Conservation (phyloP, 1,140 invertebrate species). For the Yoshiicerus persimilis region DNA sequence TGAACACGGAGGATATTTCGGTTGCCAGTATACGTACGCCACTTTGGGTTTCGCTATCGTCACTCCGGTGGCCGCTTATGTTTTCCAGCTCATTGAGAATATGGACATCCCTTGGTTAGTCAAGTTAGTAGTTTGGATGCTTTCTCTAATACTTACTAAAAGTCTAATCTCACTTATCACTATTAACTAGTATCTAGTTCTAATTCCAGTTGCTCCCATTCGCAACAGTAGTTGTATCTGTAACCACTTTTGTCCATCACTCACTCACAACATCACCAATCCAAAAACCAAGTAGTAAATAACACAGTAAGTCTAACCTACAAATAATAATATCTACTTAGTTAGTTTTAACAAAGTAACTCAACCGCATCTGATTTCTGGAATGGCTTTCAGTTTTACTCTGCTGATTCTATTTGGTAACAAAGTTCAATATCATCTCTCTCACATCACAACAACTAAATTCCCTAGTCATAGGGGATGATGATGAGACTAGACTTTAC, state of each 20-base stretch:
- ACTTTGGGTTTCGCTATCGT: slow-evolving; percentile 41
- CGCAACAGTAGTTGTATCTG: too few species aligned
- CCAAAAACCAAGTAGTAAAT: too few species aligned
- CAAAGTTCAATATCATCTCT: neutral
- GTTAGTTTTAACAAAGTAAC: too few species aligned
- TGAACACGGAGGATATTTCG: slow-evolving; percentile 44
- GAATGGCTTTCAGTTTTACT: neutral
- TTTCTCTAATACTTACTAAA: neutral
- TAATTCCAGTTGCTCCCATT: too few species aligned
- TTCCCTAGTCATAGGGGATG: neutral
- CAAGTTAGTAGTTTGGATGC: neutral
- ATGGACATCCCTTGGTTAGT: slow-evolving; percentile 44
- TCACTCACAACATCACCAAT: too few species aligned
- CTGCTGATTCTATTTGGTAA: neutral
- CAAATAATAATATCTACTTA: too few species aligned
- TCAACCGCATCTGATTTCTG: neutral
- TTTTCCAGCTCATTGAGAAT: slow-evolving; percentile 35
- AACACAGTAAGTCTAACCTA: too few species aligned
- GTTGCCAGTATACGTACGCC: slow-evolving; percentile 44
- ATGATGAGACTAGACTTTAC: neutral
- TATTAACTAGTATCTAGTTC: too few species aligned
- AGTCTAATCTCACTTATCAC: neutral
- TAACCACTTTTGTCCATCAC: too few species aligned
- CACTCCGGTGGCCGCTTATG: slow-evolving; percentile 32
- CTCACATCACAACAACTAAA: neutral